Base-by-base conservation (phyloP, 2,113 vertebrate species). In the Brachyistius frenatus region DNA sequence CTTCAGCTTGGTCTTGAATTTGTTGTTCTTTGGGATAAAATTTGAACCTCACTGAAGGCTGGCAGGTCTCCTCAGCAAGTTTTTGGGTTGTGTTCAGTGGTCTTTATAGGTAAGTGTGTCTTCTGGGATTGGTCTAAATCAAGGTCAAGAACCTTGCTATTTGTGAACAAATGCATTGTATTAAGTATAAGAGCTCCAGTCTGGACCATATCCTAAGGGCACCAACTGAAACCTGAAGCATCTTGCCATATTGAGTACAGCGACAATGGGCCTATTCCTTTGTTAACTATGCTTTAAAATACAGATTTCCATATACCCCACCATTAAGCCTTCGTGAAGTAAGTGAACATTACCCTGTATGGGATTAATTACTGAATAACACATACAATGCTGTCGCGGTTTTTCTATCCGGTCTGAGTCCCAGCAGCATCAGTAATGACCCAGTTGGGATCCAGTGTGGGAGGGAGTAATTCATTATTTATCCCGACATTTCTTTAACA, bases 121-220 rank as follows among this genome's bases (percentile, higher is more conserved):
- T 41, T 62, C 73, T 81, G 55, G 80, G 91, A 94, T 89, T 90
- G 91, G 91, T 68, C 80, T 69, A 90, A 87, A 93, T 89, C 33
- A 88, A 89, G 89, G 92, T 86, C 85, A 92, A 83, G 52, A 35
- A 50, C 30, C 37, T 80, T 74, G 30, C 63, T 75, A 56, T 86
- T 68, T 68, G 61, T 73, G 44, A 78, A 71, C 64, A 85, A 53
- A 53, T 72, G 66, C 14, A 86, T 84, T 87, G 87, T 86, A 35
- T 69, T 33, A 71, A 65, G 71, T 8, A 58, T 67, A 32, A 70
- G 49, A 66, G 66, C 39, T 80, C 23, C 33, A 47, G 16, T 46
- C 13, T 67, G 47, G 76, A 84, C 78, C 64, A 35, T 81, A 68
- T 76, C 87, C 84, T 87, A 55, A 71, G 82, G 91, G 81, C 83